Conservation (phyloP, 2,113 vertebrate genomes). For the Dicerorhinus sumatrensis region DNA sequence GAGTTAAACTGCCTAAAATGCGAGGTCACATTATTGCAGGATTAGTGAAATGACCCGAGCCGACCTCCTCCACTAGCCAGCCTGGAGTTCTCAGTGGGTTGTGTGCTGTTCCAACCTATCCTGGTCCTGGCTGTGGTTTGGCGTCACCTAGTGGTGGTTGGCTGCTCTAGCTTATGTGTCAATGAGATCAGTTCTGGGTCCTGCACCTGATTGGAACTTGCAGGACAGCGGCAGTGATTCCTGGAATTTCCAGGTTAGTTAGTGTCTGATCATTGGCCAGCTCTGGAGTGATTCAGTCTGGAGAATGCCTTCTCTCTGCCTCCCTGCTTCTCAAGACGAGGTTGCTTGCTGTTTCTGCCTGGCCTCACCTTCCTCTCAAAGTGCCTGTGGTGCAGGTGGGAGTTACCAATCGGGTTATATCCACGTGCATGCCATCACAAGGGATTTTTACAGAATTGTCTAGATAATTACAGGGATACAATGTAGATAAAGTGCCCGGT, state of each 20-base stretch:
- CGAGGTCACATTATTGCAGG: no score
- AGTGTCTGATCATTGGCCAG: neutral
- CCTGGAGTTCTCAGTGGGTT: neutral
- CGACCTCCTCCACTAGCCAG: rapidly evolving
- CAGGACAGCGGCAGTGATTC: neutral
- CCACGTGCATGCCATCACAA: neutral
- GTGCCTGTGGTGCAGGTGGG: neutral
- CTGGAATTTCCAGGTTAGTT: neutral
- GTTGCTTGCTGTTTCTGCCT: neutral
- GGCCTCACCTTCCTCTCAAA: rapidly evolving
- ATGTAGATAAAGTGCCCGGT: neutral
- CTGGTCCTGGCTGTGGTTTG: neutral
- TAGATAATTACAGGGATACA: no score
- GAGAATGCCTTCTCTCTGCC: neutral
- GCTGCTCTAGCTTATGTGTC: neutral
- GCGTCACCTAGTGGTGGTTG: slow-evolving; percentile 32
- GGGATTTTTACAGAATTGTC: neutral
- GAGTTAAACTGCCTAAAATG: neutral
- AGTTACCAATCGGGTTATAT: no score
- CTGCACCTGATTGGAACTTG: neutral
- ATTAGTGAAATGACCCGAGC: neutral
- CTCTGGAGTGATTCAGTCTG: neutral
- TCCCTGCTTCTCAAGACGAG: neutral
- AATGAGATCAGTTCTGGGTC: rapidly evolving
- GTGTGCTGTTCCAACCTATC: rapidly evolving